These are phyloP conservation scores for Meliscaeva auricollis DNA, from an alignment of 2,888 invertebrate species.

Conservation along the genomic window DNA sequence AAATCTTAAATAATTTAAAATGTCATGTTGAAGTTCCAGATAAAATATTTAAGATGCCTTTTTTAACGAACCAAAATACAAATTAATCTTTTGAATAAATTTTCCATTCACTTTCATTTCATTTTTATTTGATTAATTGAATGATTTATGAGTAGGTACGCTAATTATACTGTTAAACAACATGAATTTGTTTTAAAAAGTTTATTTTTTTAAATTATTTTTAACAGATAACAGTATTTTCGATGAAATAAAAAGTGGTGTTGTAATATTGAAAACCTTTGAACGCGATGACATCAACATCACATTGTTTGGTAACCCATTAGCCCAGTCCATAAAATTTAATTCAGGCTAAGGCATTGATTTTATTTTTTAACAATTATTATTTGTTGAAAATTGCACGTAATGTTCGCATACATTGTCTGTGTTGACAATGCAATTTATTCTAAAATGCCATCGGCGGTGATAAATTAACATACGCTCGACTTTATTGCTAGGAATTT, in stretches of 20 bases:
- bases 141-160: neutral
- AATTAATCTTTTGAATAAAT: conserved; percentile 12
- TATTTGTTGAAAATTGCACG: conserved; percentile 22
- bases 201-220: conserved; percentile 4
- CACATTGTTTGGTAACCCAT: neutral
- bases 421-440: conserved; percentile 31
- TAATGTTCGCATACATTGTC: neutral
- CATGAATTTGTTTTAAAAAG: no score
- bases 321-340: neutral
- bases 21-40: conserved; percentile 50
- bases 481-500: conserved; percentile 48
- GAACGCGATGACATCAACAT: conserved; percentile 5
- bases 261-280: neutral
- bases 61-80: neutral
- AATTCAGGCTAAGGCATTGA: neutral
- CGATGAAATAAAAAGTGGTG: neutral
- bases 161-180: neutral
- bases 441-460: conserved; percentile 5
- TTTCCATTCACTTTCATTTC: conserved; percentile 4
- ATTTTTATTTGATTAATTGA: conserved; percentile 20
- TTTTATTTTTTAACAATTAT: neutral
- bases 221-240: neutral
- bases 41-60: conserved; percentile 34
- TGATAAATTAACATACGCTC: conserved; percentile 43
- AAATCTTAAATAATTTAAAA: conserved; percentile 23